phyloP scores from a whole-genome alignment of 1,140 invertebrate genomes.

The Aphelinus certus region DNA sequence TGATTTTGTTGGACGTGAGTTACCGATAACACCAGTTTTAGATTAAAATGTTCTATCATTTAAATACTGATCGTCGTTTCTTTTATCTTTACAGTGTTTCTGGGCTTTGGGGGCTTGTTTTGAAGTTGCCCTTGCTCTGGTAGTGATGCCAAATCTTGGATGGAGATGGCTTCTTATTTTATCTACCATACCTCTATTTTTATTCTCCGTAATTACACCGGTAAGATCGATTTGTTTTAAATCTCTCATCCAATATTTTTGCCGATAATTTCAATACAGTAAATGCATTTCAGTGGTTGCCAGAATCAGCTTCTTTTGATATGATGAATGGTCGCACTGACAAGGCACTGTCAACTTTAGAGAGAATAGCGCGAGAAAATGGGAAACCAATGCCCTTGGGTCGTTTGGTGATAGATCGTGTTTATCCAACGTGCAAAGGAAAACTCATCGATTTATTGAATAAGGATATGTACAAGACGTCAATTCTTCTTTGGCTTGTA shows the following conservation, averaged over 20 bases:
- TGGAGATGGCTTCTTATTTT: conserved; percentile 91
- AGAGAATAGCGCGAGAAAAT: conserved; percentile 88
- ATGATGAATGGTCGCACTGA: conserved; percentile 86
- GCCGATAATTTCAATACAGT: not conserved
- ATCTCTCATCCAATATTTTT: not conserved
- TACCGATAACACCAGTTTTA: not conserved
- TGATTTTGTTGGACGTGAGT: conserved; percentile 92
- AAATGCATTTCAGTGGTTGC: conserved; percentile 79
- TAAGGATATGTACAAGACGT: conserved; percentile 82
- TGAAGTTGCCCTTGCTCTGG: conserved; percentile 88
- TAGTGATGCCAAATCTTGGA: conserved; percentile 91
- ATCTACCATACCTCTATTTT: conserved; percentile 86
- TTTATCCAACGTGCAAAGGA: conserved; percentile 72
- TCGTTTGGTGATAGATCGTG: conserved; percentile 81
- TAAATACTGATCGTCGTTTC: not conserved
- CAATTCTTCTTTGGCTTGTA: conserved; percentile 91
- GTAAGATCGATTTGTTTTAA: conserved; percentile 65
- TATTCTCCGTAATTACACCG: conserved; percentile 83
- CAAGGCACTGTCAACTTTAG: conserved; percentile 84
- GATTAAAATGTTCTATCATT: conserved; percentile 36
- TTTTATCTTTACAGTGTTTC: conserved; percentile 80
- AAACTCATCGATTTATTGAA: conserved; percentile 81
- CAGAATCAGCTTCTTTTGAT: conserved; percentile 91
- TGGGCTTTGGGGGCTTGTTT: conserved; percentile 95
- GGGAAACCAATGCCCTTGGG: conserved; percentile 89